Base-by-base conservation (phyloP, 2,797 vertebrate species). In the Squalus acanthias region DNA sequence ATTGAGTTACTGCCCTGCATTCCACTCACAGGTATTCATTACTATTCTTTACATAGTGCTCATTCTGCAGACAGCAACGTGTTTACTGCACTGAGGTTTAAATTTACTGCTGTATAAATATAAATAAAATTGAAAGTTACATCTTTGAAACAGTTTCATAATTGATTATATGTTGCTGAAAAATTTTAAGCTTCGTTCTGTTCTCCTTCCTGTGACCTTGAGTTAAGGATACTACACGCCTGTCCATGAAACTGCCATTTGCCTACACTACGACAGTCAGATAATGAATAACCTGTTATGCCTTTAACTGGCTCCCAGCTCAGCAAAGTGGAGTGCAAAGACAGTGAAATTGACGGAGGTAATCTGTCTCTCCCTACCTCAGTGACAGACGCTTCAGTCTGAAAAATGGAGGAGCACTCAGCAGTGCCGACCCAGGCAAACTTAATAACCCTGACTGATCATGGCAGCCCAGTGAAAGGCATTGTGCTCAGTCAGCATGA, bases 211-310 rank as follows among this genome's bases (percentile, higher is more conserved):
- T 20, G 24, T 74, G 94, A 95, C 94, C 94, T 95, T 95, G 65
- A 95, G n/a, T 53, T 95, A 74, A 95, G 94, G 70, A 46, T 95
- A 95, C 94, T 74, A 53, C 94, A 72, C 5, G 70, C 29, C 50
- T 95, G 26, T n/a, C 94, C 94, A 76, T 95, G 94, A 95, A 60
- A 76, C 76, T 95, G 69, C 94, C 46, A 95, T 95, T 95, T 95
- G 94, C 94, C 94, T 95, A 76, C 94, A 74, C 94, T 76, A 95
- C 7, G 89, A n/a, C 94, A 95, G 94, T 95, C 69, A 74, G 94
- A 95, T 95, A 95, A 95, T 95, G 94, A 76, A 95, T 95, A 95
- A 95, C 94, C 94, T 95, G 94, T 95, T 95, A 95, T 95, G 50
- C 70, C 94, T 95, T 74, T 76, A 76, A 95, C 94, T 95, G 94